Conservation (phyloP, 2,888 invertebrate species). For the Xanthia togata region DNA sequence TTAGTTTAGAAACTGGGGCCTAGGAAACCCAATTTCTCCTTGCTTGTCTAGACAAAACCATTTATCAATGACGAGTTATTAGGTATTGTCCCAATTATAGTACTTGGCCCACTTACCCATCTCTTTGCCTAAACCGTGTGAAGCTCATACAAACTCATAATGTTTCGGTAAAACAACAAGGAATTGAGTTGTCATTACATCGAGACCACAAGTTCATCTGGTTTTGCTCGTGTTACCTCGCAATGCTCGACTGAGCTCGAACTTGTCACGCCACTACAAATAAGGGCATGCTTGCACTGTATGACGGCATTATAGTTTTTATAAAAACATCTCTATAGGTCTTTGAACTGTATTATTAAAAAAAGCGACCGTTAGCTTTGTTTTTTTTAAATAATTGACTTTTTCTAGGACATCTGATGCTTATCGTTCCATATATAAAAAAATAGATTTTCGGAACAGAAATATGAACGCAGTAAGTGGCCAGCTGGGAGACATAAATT, state of each 20-base stretch:
- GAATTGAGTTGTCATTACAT: conserved; percentile 58
- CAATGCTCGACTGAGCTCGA: conserved; percentile 63
- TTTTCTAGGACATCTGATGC: conserved; percentile 24
- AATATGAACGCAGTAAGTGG: neutral
- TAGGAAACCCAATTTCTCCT: neutral
- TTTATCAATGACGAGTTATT: neutral
- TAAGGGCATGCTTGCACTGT: conserved; percentile 82
- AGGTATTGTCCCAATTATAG: neutral
- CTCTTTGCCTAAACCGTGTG: neutral
- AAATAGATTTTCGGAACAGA: conserved; percentile 6
- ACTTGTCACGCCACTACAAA: conserved; percentile 72
- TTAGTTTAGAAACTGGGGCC: neutral
- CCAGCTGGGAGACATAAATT: conserved; percentile 3
- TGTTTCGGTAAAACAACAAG: conserved; percentile 39
- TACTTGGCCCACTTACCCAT: neutral
- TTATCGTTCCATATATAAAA: conserved; percentile 15
- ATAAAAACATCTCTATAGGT: conserved; percentile 77
- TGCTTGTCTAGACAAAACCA: neutral
- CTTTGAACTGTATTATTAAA: conserved; percentile 79
- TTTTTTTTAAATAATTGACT: neutral
- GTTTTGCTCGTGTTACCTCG: conserved; percentile 59
- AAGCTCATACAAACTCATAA: conserved; percentile 7
- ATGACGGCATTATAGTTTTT: conserved; percentile 83
- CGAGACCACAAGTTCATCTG: conserved; percentile 52
- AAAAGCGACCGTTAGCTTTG: conserved; percentile 52